Evolutionary conservation across 2,888 invertebrate species (phyloP), one percentile per base, ranked within the genome.

Genomic region (Notodonta ziczac): DNA sequence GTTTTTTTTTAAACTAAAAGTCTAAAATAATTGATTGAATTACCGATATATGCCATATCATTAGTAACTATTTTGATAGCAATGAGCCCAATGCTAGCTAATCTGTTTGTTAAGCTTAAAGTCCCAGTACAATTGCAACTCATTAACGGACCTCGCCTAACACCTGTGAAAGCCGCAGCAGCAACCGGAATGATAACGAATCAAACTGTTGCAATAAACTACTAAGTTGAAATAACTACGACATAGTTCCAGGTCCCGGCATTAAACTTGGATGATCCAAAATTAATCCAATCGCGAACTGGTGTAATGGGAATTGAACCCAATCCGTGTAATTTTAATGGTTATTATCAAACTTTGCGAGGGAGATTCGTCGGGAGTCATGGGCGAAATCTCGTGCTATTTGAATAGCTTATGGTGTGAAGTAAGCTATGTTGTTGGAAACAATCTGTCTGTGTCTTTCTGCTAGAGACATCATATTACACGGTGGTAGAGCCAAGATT

Each of bases 221-320:
- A 70, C 24, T 64, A 71, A 74, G 69, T 69, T 73, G 57, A 73
- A 75, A 68, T 65, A 71, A 67, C 71, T 69, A 64, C 50, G 44
- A 58, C 60, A 59, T 67, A 73, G 71, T 70, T 66, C 59, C 69
- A 64, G 60, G 69, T 70, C 59, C 68, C 60, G 65, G 52, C 68
- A 73, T 73, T 61, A 72, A 78, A 78, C 72, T 81, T 69, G 65
- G 71, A 78, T 78, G 76, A 82, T 81, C 70, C 71, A 72, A 72
- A 78, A 75, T 80, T 77, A 82, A 80, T 77, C 73, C 76, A 73
- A 81, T 78, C 69, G 73, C 63, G 56, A 80, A 79, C 73, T 82
- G 73, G 67, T 71, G 72, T 76, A 65, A 64, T 62, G 78, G 69
- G 75, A 80, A 75, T 80, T 74, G 75, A 78, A 67, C 67, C 62